phyloP scores from a whole-genome alignment of 2,797 vertebrate genomes.

The Manis javanica region DNA sequence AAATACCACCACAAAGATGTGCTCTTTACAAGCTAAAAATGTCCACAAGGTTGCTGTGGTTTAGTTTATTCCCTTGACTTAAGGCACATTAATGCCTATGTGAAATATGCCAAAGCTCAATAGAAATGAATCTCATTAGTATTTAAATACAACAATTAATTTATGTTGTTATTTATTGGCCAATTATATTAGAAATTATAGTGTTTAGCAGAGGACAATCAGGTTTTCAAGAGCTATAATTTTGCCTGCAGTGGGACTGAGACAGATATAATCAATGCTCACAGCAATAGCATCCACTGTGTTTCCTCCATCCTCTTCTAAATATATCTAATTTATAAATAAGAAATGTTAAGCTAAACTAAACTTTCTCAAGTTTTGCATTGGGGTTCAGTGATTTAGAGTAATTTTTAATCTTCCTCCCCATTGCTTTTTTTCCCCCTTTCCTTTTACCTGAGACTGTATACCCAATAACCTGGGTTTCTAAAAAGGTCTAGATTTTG shows the following conservation, averaged over 20 bases:
- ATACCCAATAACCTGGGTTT: background rate
- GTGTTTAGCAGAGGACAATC: slow-evolving; percentile 72
- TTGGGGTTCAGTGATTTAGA: background rate
- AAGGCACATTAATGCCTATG: background rate
- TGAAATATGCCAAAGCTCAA: slow-evolving; percentile 45
- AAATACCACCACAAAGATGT: slow-evolving; percentile 1
- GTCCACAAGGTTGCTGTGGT: background rate
- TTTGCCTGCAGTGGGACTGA: slow-evolving; percentile 32
- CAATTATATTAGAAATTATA: slow-evolving; percentile 77
- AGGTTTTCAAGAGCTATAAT: slow-evolving; percentile 66
- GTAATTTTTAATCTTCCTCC: slow-evolving; percentile 29
- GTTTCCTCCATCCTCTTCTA: slow-evolving; percentile 22
- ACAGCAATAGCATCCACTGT: background rate
- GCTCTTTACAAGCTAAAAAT: slow-evolving; percentile 56
- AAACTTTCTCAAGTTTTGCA: background rate
- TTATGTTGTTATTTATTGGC: slow-evolving; percentile 76
- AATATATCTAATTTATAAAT: slow-evolving; percentile 57
- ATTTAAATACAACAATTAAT: slow-evolving; percentile 79
- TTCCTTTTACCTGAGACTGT: background rate
- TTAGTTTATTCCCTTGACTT: slow-evolving; percentile 32
- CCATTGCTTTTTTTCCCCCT: background rate
- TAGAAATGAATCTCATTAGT: slow-evolving; percentile 57
- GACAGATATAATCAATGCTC: slow-evolving; percentile 43
- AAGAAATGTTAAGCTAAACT: slow-evolving; percentile 56
- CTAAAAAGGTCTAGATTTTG: background rate